Base-by-base conservation (phyloP, 1,140 invertebrate genomes). In the Drosophila kurseongensis region DNA sequence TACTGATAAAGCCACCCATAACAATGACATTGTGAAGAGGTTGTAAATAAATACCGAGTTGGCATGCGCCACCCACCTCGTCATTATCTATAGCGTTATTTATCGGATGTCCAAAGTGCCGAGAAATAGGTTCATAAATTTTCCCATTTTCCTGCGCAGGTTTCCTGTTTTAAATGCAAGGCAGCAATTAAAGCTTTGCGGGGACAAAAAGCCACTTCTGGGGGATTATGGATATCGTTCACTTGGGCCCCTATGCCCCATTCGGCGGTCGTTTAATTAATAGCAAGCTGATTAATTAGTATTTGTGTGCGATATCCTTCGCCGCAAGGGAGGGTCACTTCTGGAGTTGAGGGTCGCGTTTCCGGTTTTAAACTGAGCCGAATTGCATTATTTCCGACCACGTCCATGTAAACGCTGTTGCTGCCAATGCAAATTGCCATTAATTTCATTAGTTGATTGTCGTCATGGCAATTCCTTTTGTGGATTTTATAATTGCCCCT, bases 361-460 rank as follows among this genome's bases (percentile, higher is more conserved):
- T 75, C 63, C 73, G 54, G 52, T 18, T 29, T 75, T 45, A 41
- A 75, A 74, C 36, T 40, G 38, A 44, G 40, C 51, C 41, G 12
- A 72, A 76, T 68, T 69, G 73, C 74, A 76, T 69, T 77, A 76
- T 51, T 57, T 23, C 9, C 57, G 12, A 58, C 52, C 41, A 38
- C 38, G 10, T 12, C 32, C 14, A 52, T 62, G 72, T 40, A 62
- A 52, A 55, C 27, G 42, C 38, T 16, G 36, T 13, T 51, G 32
- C 32, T 50, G 75, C 44, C 61, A 56, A 68, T 77, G 62, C 55
- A 68, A 77, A 68, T 77, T 67, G 55, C 63, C 62, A 77, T 77
- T 77, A 77, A 77, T 77, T 77, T 77, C 73, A 77, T 77, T 77
- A 77, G 74, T 60, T 76, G 74, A 77, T 77, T 77, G 73, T 76